These are phyloP conservation scores for Stenodera caucasica DNA, from an alignment of 2,888 invertebrate species.

Conservation along the genomic window DNA sequence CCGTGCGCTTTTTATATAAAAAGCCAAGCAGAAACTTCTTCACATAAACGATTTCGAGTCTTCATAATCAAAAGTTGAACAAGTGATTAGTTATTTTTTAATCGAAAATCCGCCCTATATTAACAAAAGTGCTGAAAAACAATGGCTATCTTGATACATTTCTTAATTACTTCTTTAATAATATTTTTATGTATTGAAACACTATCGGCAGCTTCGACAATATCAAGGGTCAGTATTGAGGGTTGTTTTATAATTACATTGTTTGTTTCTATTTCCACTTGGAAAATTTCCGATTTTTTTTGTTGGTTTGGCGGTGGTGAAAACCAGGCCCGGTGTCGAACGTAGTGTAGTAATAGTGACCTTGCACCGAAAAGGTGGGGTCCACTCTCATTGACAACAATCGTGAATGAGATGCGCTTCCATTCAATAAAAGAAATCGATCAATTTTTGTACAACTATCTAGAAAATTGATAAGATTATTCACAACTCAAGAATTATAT, in stretches of 20 bases:
- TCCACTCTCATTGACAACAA: slow-evolving; percentile 19
- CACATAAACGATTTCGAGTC: not conserved
- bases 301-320: not conserved
- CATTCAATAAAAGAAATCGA: slow-evolving; percentile 12
- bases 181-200: not conserved
- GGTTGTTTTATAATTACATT: too few relatives aligned
- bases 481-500: too few relatives aligned
- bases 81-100: not conserved
- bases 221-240: not conserved
- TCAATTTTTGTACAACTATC: too few relatives aligned
- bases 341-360: slow-evolving; percentile 27
- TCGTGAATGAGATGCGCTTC: slow-evolving; percentile 12
- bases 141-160: not conserved
- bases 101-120: not conserved
- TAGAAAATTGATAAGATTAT: too few relatives aligned
- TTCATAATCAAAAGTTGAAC: not conserved
- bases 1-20: not conserved
- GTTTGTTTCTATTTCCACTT: too few relatives aligned
- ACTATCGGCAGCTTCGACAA: not conserved
- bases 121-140: not conserved
- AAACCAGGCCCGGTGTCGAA: not conserved
- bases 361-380: slow-evolving; percentile 23
- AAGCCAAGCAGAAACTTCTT: not conserved
- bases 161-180: not conserved
- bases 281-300: not conserved